Conservation (phyloP, 2,888 invertebrate species). For the Pseudococcus viburni region DNA sequence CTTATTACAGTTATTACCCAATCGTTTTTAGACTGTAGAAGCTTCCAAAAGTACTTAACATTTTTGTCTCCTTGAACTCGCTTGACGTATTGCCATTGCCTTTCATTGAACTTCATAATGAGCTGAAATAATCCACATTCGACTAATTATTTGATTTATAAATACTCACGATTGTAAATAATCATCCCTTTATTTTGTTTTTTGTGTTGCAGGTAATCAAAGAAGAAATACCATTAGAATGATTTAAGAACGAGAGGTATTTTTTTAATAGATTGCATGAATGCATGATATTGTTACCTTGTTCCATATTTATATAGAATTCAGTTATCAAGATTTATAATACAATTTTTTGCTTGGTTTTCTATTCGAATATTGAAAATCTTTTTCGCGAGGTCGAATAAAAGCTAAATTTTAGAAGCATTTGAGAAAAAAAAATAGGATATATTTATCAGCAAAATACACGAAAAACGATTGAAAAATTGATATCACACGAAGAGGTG, state of each 20-base stretch:
- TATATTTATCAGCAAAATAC: neutral
- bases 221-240: slow-evolving; percentile 69
- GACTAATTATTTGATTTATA: neutral
- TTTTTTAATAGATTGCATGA: neutral
- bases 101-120: neutral
- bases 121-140: neutral
- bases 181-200: slow-evolving; percentile 7
- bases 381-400: neutral
- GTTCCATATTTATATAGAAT: slow-evolving; percentile 14
- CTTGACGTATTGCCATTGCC: neutral
- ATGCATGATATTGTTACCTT: neutral
- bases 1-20: neutral
- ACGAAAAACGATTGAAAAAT: neutral
- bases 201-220: slow-evolving; percentile 69
- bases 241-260: neutral
- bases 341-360: neutral
- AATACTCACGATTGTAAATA: neutral
- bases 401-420: neutral
- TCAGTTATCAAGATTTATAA: neutral
- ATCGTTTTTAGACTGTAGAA: neutral
- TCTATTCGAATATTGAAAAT: neutral
- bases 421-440: neutral
- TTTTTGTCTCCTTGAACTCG: neutral
- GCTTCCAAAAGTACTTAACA: neutral
- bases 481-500: neutral